Percentiles rank a stretch among this genome's conserved stretches.
These are phyloP conservation scores for Montipora foliosa DNA, from an alignment of 64 coral and sea anemone genomes.

Conservation along the genomic window DNA sequence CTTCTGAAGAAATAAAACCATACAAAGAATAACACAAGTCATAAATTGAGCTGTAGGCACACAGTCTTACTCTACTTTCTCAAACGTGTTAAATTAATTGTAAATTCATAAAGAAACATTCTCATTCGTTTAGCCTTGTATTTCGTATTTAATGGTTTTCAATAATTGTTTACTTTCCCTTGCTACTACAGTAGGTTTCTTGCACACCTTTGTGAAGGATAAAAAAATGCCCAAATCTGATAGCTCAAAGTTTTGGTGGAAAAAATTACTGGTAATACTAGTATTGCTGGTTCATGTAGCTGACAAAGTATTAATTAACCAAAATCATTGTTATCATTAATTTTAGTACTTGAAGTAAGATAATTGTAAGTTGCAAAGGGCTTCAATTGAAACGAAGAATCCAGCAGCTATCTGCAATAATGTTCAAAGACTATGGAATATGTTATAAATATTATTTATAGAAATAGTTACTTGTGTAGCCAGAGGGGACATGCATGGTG, in stretches of 20 bases:
- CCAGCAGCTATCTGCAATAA: background rate
- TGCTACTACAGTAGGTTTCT: background rate
- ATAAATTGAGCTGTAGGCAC: background rate
- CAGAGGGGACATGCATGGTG: conserved; percentile 9
- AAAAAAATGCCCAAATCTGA: conserved; percentile 4
- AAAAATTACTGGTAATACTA: conserved; percentile 1
- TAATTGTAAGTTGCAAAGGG: background rate
- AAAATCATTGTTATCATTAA: conserved; percentile 9
- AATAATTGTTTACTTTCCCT: background rate
- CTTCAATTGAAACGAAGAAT: background rate
- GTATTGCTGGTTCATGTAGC: background rate
- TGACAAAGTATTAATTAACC: conserved; percentile 9
- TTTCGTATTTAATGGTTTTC: background rate
- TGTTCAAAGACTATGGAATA: conserved; percentile 9
- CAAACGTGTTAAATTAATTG: background rate
- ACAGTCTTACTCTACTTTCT: background rate
- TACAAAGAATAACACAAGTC: background rate
- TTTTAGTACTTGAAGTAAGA: conserved; percentile 1
- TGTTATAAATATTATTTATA: background rate
- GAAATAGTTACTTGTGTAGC: background rate
- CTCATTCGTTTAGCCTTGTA: background rate
- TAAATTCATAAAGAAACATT: conserved; percentile 11
- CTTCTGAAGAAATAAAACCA: conserved; percentile 13
- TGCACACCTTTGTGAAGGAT: background rate
- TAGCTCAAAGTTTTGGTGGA: background rate